Evolutionary conservation across 2,888 invertebrate genomes (phyloP).

Genomic region (Scrobipalpa costella): DNA sequence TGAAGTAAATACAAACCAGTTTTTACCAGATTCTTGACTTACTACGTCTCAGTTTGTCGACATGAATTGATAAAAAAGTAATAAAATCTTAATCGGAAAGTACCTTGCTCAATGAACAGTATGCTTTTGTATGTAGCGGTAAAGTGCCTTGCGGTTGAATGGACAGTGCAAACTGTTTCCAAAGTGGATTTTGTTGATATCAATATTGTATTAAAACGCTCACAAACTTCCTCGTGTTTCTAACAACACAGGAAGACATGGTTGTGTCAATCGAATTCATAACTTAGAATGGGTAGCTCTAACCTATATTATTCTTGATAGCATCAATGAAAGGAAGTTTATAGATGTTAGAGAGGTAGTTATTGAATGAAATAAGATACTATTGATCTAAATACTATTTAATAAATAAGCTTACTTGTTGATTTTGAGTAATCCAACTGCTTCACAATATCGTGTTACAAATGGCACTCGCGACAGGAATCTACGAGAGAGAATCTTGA

Average conservation of each 20-base stretch:
- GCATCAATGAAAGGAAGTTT: background rate
- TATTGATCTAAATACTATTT: background rate
- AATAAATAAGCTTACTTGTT: conserved; percentile 3
- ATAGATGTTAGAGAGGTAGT: background rate
- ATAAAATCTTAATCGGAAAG: background rate
- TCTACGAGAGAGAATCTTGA: conserved; percentile 6
- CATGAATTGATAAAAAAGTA: background rate
- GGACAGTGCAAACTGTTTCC: background rate
- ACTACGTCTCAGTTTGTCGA: background rate
- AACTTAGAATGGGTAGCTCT: background rate
- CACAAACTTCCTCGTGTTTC: background rate
- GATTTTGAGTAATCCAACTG: background rate
- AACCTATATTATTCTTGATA: background rate
- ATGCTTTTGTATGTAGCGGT: background rate
- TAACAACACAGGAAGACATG: background rate
- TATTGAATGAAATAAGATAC: background rate
- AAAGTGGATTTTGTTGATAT: background rate
- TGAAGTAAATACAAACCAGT: conserved; percentile 12
- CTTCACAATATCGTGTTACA: background rate
- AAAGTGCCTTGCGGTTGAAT: background rate
- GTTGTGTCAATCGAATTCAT: background rate
- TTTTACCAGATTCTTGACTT: background rate
- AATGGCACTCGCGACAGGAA: background rate
- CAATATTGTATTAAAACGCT: background rate
- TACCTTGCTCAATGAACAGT: background rate